These are phyloP conservation scores for Tenodera sinensis DNA, from an alignment of 2,888 invertebrate genomes.

Conservation along the genomic window DNA sequence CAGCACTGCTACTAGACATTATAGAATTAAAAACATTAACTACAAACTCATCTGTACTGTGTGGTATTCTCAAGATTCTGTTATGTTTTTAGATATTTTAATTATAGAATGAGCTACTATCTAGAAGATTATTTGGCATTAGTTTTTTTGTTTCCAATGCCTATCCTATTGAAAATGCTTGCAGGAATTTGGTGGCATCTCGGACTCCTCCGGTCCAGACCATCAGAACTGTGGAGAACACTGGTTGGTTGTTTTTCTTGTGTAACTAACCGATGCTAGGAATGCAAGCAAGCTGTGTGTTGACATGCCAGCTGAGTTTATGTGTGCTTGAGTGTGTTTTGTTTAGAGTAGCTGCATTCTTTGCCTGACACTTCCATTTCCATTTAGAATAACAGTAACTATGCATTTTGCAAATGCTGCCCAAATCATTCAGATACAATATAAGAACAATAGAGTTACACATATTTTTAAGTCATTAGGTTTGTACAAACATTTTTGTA, in stretches of 20 bases:
- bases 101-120: neutral
- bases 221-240: neutral
- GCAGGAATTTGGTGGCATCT: conserved; percentile 44
- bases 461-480: too few relatives aligned
- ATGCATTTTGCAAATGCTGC: neutral
- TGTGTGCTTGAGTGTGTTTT: neutral
- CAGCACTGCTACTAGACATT: too few relatives aligned
- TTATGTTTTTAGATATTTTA: too few relatives aligned
- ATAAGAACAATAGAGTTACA: too few relatives aligned
- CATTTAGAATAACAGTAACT: neutral
- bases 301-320: neutral
- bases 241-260: conserved; percentile 6
- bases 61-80: too few relatives aligned
- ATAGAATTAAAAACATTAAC: too few relatives aligned
- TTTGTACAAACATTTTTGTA: too few relatives aligned
- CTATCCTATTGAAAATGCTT: conserved; percentile 14
- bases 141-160: neutral
- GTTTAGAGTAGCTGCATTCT: neutral
- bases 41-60: too few relatives aligned
- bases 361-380: neutral
- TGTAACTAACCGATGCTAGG: neutral
- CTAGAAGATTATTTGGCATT: neutral
- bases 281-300: neutral
- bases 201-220: conserved; percentile 10
- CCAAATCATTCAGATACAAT: too few relatives aligned